Conservation (phyloP, 2,797 vertebrate species). For the Pogonophryne albipinna region DNA sequence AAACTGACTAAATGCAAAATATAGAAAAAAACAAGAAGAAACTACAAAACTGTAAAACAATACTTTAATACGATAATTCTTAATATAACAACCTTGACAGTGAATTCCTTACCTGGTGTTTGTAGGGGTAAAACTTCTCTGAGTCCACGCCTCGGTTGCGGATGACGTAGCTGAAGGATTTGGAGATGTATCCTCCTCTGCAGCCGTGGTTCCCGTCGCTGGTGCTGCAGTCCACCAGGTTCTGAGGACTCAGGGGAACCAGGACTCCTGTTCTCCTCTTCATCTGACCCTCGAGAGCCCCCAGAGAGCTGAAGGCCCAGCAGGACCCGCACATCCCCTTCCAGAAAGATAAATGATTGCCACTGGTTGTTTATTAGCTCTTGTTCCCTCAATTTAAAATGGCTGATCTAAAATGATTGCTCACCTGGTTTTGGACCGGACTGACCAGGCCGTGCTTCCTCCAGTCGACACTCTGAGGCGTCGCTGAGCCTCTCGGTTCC, state of each 20-base stretch:
- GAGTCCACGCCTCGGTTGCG: slow-evolving; percentile 83
- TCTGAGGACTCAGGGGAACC: slow-evolving; percentile 84
- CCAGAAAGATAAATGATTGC: neutral
- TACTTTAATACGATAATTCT: neutral
- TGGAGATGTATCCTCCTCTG: slow-evolving; percentile 79
- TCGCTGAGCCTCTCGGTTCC: rapidly evolving
- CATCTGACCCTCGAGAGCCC: slow-evolving; percentile 86
- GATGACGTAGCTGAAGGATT: slow-evolving; percentile 79
- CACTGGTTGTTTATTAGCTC: no score
- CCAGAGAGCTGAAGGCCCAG: slow-evolving; percentile 86
- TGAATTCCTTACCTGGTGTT: slow-evolving; percentile 63
- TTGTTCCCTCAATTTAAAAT: neutral
- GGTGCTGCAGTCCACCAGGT: slow-evolving; percentile 85
- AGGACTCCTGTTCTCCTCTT: slow-evolving; percentile 74
- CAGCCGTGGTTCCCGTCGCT: slow-evolving; percentile 80
- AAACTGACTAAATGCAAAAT: neutral
- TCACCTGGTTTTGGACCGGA: slow-evolving; percentile 87
- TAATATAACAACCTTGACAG: neutral
- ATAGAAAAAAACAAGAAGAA: neutral
- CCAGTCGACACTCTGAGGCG: slow-evolving; percentile 87
- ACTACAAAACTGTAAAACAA: no score
- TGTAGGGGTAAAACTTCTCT: slow-evolving; percentile 81
- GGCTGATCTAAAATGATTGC: neutral
- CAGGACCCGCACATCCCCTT: slow-evolving; percentile 85
- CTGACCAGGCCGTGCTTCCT: slow-evolving; percentile 86